These are phyloP conservation scores for Luperina nickerlii DNA, from an alignment of 2,888 invertebrate species.

Conservation along the genomic window DNA sequence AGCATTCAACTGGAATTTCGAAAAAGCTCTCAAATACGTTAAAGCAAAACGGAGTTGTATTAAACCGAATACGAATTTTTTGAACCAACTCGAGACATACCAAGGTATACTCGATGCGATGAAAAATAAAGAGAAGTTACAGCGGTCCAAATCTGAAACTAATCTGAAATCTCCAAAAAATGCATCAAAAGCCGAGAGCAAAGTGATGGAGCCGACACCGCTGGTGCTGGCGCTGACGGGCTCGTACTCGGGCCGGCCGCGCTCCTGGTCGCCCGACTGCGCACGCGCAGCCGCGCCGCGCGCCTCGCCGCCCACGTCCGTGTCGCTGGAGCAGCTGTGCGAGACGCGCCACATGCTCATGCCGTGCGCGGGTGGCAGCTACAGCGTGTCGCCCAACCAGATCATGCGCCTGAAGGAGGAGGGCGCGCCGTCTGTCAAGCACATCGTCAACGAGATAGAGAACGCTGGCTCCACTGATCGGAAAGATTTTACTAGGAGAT, in stretches of 20 bases:
- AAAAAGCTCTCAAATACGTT: conserved; percentile 96
- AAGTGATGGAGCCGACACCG: conserved; percentile 91
- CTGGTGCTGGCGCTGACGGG: conserved; percentile 90
- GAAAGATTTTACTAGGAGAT: conserved; percentile 75
- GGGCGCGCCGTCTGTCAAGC: conserved; percentile 91
- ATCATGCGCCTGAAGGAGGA: conserved; percentile 95
- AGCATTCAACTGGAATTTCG: conserved; percentile 97
- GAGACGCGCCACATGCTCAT: conserved; percentile 94
- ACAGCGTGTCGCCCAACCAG: conserved; percentile 97
- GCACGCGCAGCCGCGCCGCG: conserved; percentile 90
- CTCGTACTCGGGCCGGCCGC: conserved; percentile 89
- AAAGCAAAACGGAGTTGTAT: conserved; percentile 97
- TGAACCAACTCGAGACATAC: conserved; percentile 98
- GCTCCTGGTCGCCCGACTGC: conserved; percentile 94
- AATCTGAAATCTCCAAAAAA: conserved; percentile 94
- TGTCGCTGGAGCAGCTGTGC: conserved; percentile 92
- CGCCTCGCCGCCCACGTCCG: conserved; percentile 91
- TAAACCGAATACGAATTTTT: conserved; percentile 98
- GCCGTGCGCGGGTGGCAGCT: conserved; percentile 96
- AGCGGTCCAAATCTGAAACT: conserved; percentile 98
- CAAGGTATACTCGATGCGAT: conserved; percentile 99
- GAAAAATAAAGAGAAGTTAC: conserved; percentile 98
- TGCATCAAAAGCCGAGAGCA: conserved; percentile 89
- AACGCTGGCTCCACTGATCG: conserved; percentile 83
- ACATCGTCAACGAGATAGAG: conserved; percentile 94